These are phyloP conservation scores for Agriopis aurantiaria DNA, from an alignment of 2,888 invertebrate species.

Conservation along the genomic window DNA sequence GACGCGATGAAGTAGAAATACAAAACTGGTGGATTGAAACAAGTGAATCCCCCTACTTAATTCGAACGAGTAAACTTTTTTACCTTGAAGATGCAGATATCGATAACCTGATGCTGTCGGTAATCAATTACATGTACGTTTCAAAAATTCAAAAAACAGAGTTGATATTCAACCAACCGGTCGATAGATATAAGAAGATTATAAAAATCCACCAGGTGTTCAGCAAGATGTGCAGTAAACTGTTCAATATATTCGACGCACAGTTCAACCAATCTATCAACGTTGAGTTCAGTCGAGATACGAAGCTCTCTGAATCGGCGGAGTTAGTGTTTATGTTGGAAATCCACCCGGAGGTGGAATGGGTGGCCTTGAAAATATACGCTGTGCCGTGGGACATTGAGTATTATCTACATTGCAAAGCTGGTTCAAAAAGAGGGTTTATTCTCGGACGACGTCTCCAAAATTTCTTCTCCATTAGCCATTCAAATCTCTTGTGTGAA, in stretches of 20 bases:
- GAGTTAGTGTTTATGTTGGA: no score
- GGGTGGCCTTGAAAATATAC: background rate
- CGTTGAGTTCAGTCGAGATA: no score
- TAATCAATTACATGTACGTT: conserved; percentile 1
- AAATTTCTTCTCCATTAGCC: background rate
- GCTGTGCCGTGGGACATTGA: background rate
- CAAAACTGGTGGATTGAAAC: background rate
- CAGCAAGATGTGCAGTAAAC: no score
- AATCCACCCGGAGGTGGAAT: background rate
- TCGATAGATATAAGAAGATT: background rate
- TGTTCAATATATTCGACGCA: no score
- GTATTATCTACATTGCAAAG: background rate
- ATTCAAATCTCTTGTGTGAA: background rate
- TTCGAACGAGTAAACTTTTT: background rate
- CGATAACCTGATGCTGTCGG: background rate
- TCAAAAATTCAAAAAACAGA: background rate
- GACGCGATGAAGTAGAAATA: background rate
- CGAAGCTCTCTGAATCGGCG: no score
- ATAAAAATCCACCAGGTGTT: background rate
- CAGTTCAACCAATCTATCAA: no score
- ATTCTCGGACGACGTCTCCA: background rate
- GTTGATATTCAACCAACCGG: background rate
- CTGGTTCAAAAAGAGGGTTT: background rate
- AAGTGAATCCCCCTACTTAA: background rate
- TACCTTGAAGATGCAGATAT: background rate